Percentiles rank a stretch among this genome's conserved stretches.
Conservation (phyloP, 2,888 invertebrate species). For the Serrognathus titanus region DNA sequence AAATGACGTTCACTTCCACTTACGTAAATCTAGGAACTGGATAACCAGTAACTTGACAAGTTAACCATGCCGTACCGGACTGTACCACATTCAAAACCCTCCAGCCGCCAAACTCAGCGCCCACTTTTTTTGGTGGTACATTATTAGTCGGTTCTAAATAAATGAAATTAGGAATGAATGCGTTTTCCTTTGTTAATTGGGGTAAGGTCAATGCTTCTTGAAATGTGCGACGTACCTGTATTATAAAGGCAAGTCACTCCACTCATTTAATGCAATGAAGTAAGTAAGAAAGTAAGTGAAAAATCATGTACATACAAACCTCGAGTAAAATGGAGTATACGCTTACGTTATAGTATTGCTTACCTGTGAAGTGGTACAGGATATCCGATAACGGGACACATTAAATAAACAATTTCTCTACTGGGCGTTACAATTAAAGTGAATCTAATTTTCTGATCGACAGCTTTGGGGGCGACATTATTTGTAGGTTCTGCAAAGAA, state of each 20-base stretch:
- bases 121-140: conserved; percentile 60
- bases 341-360: neutral
- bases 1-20: conserved; percentile 22
- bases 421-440: conserved; percentile 33
- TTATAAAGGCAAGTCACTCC: neutral
- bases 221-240: neutral
- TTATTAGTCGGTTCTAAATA: conserved; percentile 58
- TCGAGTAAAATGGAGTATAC: conserved; percentile 38
- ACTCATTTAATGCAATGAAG: neutral
- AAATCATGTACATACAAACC: conserved; percentile 58
- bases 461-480: conserved; percentile 62
- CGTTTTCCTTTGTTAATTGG: neutral
- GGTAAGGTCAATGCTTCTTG: neutral
- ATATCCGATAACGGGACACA: conserved; percentile 67
- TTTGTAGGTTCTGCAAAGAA: conserved; percentile 56
- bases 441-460: conserved; percentile 51
- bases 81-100: conserved; percentile 57
- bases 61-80: conserved; percentile 58
- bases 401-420: conserved; percentile 55
- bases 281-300: conserved; percentile 8
- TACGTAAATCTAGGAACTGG: conserved; percentile 56
- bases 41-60: conserved; percentile 59
- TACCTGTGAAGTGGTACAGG: conserved; percentile 66
- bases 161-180: neutral
- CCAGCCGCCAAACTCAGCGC: conserved; percentile 57